Conservation (phyloP, 37 sponge, comb jelly and placozoan genomes). For the Hormiphora californensis region DNA sequence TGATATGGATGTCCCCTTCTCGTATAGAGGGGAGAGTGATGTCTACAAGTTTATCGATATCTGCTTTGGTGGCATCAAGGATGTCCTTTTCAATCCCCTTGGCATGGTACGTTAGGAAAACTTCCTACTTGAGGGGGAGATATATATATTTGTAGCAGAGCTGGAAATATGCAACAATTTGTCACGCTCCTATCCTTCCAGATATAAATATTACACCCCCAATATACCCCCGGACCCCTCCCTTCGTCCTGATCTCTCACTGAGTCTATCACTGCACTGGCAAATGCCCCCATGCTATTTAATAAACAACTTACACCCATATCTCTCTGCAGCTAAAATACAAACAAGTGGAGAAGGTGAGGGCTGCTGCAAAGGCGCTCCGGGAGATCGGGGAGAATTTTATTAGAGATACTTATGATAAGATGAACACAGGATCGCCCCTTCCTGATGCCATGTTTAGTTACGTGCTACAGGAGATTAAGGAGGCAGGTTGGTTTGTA, state of each 20-base stretch:
- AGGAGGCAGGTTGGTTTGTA: not conserved
- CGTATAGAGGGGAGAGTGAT: not conserved
- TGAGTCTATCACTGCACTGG: too few species aligned
- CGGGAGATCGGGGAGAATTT: slow-evolving; percentile 13
- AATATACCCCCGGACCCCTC: too few species aligned
- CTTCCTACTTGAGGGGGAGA: too few species aligned
- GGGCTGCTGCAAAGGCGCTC: not conserved
- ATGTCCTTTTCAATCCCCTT: not conserved
- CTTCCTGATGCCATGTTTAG: slow-evolving; percentile 8
- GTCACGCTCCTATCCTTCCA: too few species aligned
- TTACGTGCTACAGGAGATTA: not conserved
- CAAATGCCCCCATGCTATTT: too few species aligned
- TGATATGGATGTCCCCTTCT: slow-evolving; percentile 4
- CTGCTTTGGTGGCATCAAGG: slow-evolving; percentile 5
- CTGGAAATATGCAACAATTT: too few species aligned
- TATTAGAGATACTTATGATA: slow-evolving; percentile 24
- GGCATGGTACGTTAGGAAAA: slow-evolving; percentile 22
- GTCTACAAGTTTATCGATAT: not conserved
- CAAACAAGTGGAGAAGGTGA: not conserved
- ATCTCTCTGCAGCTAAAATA: not conserved
- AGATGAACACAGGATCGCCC: not conserved
- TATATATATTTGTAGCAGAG: too few species aligned
- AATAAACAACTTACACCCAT: not conserved
- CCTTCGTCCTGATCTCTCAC: too few species aligned
- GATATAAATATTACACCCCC: too few species aligned